These are phyloP conservation scores for Malurus leucopterus DNA, from an alignment of 2,797 vertebrate species.

Conservation along the genomic window DNA sequence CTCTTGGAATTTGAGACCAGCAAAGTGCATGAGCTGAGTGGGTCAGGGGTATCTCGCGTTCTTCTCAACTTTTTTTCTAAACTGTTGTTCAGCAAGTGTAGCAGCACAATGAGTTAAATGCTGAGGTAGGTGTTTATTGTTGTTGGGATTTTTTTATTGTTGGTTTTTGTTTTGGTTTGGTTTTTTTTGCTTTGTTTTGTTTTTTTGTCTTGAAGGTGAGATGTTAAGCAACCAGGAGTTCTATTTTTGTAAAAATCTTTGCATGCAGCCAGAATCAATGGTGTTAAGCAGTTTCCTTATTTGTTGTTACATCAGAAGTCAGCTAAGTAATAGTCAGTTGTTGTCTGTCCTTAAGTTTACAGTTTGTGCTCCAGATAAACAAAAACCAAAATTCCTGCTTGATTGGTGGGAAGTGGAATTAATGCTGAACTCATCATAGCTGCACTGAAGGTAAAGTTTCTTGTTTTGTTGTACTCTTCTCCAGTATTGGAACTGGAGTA, in stretches of 20 bases:
- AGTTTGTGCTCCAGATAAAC: neutral
- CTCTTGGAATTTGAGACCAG: neutral
- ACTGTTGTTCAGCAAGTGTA: neutral
- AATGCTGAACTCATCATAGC: neutral
- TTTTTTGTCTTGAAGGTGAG: neutral
- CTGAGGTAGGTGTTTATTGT: neutral
- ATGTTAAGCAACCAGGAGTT: slow-evolving; percentile 18
- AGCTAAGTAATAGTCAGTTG: neutral
- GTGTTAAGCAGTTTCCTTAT: neutral
- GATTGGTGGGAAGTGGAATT: neutral
- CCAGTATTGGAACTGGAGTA: neutral
- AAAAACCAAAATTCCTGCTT: neutral
- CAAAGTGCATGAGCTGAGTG: neutral
- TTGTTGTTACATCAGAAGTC: neutral
- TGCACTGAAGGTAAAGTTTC: neutral
- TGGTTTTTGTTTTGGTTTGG: neutral
- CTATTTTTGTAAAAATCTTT: neutral
- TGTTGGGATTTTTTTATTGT: neutral
- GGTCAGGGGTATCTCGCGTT: neutral
- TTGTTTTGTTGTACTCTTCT: neutral
- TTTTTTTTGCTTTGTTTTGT: too few relatives aligned
- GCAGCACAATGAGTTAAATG: neutral
- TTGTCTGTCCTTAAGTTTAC: neutral
- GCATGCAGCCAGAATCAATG: neutral
- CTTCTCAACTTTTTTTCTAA: neutral